Evolutionary conservation across 1,140 invertebrate genomes (phyloP), one percentile per base, ranked within the genome.

Genomic region (Lasioglossum albipes): DNA sequence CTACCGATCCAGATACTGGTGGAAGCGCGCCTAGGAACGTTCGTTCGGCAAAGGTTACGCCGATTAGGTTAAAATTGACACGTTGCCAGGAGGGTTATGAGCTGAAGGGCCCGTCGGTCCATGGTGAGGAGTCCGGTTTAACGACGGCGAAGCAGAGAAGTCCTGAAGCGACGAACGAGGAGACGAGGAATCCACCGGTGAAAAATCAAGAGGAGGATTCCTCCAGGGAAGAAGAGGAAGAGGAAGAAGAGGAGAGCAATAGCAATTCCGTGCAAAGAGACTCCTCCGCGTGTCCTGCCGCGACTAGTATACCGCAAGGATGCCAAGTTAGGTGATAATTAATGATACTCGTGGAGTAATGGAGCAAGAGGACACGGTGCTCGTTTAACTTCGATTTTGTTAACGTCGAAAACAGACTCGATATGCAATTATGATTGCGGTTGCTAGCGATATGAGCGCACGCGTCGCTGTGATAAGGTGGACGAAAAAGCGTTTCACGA

Each of bases 321-420:
- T 96, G 96, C 94, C 96, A 97, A 94, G 96, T 97, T 95, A 97
- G 96, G 95, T 97, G 96, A 97, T 97, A 96, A 95, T 94, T 94
- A 94, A 91, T 93, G 89, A 92, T 94, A 94, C 93, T 93, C 94
- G 91, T 92, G 92, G 92, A 93, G 92, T 93, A 91, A 84, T 20
- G 77, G 70, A 73, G 77, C 70, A 57, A 57, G 70, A 79, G 77
- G 83, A 91, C 90, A 89, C 66, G 74, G 77, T 79, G 77, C 77
- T 79, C 27, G 77, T 57, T 57, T 79, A 79, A 65, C 18, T 57
- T 57, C 62, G 77, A 79, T 74, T 74, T 66, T 82, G 79, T 85
- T 79, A 73, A 62, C 31, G 22, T 74, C 62, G 62, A 64, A 64
- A 66, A 74, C 7, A 70, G 77, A 79, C 70, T 79, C 62, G 59